phyloP scores from a whole-genome alignment of 2,113 vertebrate species.

The Eublepharis macularius region DNA sequence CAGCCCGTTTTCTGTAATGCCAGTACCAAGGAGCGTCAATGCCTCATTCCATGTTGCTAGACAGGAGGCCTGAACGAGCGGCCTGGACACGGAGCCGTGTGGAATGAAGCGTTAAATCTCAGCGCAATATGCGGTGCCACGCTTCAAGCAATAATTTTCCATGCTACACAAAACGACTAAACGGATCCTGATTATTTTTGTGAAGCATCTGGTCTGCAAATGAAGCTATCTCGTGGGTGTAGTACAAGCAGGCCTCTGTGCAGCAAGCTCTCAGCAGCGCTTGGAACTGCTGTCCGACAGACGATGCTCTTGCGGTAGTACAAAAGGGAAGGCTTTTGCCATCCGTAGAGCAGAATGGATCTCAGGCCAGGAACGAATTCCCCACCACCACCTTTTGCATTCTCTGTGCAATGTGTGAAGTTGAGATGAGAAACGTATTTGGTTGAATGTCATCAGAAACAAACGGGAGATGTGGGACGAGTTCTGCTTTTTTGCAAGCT shows the following conservation, averaged over 20 bases:
- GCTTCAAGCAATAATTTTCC: neutral
- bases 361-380: neutral
- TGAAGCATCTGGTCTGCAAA: conserved; percentile 62
- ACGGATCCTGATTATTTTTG: conserved; percentile 54
- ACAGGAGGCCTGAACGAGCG: neutral
- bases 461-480: neutral
- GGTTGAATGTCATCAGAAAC: neutral
- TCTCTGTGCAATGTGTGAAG: neutral
- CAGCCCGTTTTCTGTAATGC: neutral
- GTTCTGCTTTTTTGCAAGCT: neutral
- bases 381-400: neutral
- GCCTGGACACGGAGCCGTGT: rapidly evolving
- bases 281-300: conserved; percentile 1
- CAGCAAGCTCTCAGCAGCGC: conserved; percentile 14
- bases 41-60: neutral
- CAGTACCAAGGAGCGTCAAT: neutral
- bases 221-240: conserved; percentile 43
- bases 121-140: neutral
- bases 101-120: neutral
- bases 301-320: rapidly evolving
- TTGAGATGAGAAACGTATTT: conserved; percentile 18
- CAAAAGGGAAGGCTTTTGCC: rapidly evolving
- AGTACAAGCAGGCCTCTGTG: neutral
- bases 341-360: rapidly evolving
- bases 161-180: conserved; percentile 21